Evolutionary conservation across 2,888 invertebrate genomes (phyloP).

Genomic region (Eretmocerus hayati): DNA sequence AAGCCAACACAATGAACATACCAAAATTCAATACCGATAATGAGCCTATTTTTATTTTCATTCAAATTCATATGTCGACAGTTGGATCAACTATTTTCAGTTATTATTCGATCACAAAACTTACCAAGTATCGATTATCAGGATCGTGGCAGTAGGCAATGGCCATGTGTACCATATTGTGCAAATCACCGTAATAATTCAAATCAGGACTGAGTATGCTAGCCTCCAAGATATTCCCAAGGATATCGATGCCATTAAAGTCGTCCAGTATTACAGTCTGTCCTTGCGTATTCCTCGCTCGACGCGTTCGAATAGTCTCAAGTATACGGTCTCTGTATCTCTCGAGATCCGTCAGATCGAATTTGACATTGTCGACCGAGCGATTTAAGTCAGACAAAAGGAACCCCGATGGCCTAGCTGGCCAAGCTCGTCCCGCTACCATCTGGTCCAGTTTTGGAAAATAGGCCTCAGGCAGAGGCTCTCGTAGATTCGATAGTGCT

Average conservation of each 20-base stretch:
- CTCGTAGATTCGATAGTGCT: slow-evolving; percentile 59
- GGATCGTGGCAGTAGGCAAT: slow-evolving; percentile 75
- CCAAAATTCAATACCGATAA: no score
- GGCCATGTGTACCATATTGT: slow-evolving; percentile 76
- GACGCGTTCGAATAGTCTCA: slow-evolving; percentile 62
- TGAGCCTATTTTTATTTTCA: no score
- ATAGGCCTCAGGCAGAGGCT: slow-evolving; percentile 70
- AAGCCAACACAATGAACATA: no score
- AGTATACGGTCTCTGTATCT: slow-evolving; percentile 70
- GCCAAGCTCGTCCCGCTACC: slow-evolving; percentile 70
- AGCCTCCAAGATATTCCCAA: slow-evolving; percentile 72
- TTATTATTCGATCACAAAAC: no score
- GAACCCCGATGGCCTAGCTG: slow-evolving; percentile 59
- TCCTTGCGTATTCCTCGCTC: slow-evolving; percentile 54
- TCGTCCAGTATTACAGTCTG: slow-evolving; percentile 56
- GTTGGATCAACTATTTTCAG: no score
- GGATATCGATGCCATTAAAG: slow-evolving; percentile 64
- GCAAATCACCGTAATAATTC: slow-evolving; percentile 68
- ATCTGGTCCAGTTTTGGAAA: slow-evolving; percentile 78
- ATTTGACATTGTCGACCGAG: slow-evolving; percentile 59
- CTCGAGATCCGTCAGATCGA: slow-evolving; percentile 65
- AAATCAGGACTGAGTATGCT: slow-evolving; percentile 64
- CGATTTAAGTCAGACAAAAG: slow-evolving; percentile 58
- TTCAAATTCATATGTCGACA: no score
- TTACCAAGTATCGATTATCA: slow-evolving; percentile 65